Conservation (phyloP, 2,797 vertebrate species). For the Lacerta viridis region DNA sequence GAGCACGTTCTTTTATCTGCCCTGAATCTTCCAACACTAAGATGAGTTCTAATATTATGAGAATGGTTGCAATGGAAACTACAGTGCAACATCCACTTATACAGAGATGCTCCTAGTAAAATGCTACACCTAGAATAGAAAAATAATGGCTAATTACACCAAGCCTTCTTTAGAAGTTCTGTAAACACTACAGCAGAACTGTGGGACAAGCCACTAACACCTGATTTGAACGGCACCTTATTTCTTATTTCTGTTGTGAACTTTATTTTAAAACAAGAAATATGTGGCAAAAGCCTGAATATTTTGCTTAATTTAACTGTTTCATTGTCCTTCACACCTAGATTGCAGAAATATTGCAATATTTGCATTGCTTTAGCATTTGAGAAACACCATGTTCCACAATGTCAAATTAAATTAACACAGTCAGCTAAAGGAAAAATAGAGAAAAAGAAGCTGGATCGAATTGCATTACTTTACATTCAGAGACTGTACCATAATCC, state of each 20-base stretch:
- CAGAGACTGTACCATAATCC: conserved; percentile 28
- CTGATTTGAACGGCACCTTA: background rate
- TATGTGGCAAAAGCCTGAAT: conserved; percentile 63
- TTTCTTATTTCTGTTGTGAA: conserved; percentile 34
- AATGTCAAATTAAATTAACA: conserved; percentile 79
- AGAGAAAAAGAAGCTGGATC: conserved; percentile 61
- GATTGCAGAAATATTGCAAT: conserved; percentile 78
- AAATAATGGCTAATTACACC: background rate
- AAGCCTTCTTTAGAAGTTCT: background rate
- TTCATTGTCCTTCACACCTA: conserved; percentile 80
- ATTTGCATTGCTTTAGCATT: conserved; percentile 75
- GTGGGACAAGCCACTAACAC: background rate
- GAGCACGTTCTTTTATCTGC: too few species aligned
- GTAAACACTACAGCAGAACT: too few species aligned
- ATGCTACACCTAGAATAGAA: background rate
- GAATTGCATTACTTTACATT: conserved; percentile 47
- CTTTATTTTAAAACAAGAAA: conserved; percentile 60
- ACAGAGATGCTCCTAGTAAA: background rate
- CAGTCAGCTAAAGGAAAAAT: conserved; percentile 50
- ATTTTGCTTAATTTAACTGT: conserved; percentile 62
- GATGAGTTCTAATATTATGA: too few species aligned
- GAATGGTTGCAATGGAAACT: background rate
- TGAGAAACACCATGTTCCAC: conserved; percentile 77
- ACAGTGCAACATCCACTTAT: background rate
- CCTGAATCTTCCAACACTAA: too few species aligned